phyloP scores from a whole-genome alignment of 2,797 vertebrate species.

The Taeniopygia guttata region DNA sequence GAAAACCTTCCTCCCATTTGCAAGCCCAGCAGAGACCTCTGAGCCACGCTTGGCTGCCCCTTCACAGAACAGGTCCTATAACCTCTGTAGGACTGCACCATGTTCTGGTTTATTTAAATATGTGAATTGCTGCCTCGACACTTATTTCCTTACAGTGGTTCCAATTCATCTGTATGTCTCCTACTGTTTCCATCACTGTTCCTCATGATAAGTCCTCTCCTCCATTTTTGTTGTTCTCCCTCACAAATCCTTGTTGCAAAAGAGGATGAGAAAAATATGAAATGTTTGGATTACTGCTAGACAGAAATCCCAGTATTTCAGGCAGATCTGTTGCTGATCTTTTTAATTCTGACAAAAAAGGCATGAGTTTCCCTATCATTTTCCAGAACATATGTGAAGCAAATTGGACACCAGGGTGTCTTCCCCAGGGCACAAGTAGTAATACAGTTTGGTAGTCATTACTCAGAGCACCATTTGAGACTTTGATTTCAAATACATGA shows the following conservation, averaged over 20 bases:
- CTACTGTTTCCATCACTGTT: neutral
- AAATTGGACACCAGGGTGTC: neutral
- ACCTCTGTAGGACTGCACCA: neutral
- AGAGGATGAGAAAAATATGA: neutral
- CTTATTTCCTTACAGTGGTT: constrained; percentile 8
- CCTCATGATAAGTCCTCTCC: neutral
- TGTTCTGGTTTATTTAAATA: neutral
- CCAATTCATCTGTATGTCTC: neutral
- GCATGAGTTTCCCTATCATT: neutral
- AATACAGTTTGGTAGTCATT: neutral
- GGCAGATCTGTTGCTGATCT: neutral
- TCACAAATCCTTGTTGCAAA: neutral
- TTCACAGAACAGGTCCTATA: neutral
- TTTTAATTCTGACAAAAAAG: neutral
- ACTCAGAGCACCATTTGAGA: neutral
- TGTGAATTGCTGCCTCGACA: neutral
- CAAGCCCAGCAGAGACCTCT: neutral
- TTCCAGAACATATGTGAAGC: neutral
- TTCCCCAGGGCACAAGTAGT: neutral
- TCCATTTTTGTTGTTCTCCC: neutral
- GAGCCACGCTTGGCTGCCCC: neutral
- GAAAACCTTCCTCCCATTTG: neutral
- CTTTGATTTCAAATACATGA: constrained; percentile 27
- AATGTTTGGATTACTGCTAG: neutral
- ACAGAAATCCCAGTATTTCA: neutral